Base-by-base conservation (phyloP, 2,113 vertebrate species). In the Vimba vimba region DNA sequence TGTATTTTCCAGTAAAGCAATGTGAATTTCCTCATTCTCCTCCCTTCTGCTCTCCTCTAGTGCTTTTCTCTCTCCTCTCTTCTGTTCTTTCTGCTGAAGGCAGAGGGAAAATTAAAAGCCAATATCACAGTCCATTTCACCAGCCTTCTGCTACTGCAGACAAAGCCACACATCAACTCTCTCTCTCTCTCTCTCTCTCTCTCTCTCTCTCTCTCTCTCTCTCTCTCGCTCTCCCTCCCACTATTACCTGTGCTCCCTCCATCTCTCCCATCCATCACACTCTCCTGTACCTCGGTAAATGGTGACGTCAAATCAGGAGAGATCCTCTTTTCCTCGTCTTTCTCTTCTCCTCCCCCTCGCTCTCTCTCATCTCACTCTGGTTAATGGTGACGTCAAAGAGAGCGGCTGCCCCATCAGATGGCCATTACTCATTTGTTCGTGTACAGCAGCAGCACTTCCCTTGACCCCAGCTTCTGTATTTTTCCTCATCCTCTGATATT, bases 101-200 rank as follows among this genome's bases (percentile, higher is more conserved):
- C 88, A 84, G 68, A 83, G 74, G 68, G 77, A 80, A 83, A 88
- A 86, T 88, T 88, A 88, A 88, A 88, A 88, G 87, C 79, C 83
- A 85, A 88, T 88, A 88, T 88, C 83, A 88, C 87, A 82, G 87
- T 82, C 83, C 87, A 88, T 88, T 88, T 88, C 87, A 88, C 87
- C 69, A 66, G 69, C 87, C 59, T 76, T 85, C 83, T 77, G 69
- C 86, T 87, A 52, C 86, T 68, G 86, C 77, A 87, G 79, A 85
- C 68, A 75, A 74, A 87, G 68, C 77, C 45, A 75, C 82, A 79
- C 76, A 74, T 75, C 76, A 74, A 39, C 55, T 50, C 50, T 57
- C 50, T 62, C 43, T 75, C 64, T 73, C 39, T 43, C 43, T 43
- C 76, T 87, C 73, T 27, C 27, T 27, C 27, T 27, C 27, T 27